These are phyloP conservation scores for Montipora capricornis DNA, from an alignment of 64 coral and sea anemone species.

Conservation along the genomic window DNA sequence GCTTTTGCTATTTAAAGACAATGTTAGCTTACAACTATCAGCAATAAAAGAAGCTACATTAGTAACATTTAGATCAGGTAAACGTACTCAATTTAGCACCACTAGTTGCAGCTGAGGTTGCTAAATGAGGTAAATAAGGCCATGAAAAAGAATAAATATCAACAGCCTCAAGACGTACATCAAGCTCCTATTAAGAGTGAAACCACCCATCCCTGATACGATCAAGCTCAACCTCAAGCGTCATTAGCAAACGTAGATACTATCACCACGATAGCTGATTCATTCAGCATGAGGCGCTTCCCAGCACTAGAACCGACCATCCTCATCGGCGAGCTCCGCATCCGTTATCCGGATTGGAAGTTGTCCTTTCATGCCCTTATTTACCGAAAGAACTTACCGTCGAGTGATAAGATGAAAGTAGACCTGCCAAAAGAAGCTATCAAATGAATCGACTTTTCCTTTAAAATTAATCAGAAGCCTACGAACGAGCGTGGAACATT, in stretches of 20 bases:
- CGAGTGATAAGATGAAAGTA: constrained; percentile 28
- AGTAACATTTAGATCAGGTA: too few species aligned
- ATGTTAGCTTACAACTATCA: too few species aligned
- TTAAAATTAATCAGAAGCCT: not conserved
- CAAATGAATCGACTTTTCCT: not conserved
- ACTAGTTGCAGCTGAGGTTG: too few species aligned
- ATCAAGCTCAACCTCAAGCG: not conserved
- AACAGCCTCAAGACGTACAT: not conserved
- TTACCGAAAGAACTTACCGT: not conserved
- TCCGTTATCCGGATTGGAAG: constrained; percentile 31
- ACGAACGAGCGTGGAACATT: too few species aligned
- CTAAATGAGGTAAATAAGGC: too few species aligned
- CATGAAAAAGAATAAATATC: too few species aligned
- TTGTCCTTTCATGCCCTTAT: constrained; percentile 7
- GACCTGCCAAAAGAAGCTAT: constrained; percentile 12
- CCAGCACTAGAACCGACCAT: constrained; percentile 5
- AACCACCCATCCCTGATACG: not conserved
- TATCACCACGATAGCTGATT: constrained; percentile 5
- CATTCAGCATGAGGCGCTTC: constrained; percentile 32
- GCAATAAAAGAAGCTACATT: too few species aligned
- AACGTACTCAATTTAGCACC: too few species aligned
- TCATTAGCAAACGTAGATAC: not conserved
- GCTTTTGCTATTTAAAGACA: too few species aligned
- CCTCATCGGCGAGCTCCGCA: constrained; percentile 15
- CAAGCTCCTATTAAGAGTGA: not conserved